Conservation (phyloP, 2,113 vertebrate genomes). For the Colistium nudipinnis region DNA sequence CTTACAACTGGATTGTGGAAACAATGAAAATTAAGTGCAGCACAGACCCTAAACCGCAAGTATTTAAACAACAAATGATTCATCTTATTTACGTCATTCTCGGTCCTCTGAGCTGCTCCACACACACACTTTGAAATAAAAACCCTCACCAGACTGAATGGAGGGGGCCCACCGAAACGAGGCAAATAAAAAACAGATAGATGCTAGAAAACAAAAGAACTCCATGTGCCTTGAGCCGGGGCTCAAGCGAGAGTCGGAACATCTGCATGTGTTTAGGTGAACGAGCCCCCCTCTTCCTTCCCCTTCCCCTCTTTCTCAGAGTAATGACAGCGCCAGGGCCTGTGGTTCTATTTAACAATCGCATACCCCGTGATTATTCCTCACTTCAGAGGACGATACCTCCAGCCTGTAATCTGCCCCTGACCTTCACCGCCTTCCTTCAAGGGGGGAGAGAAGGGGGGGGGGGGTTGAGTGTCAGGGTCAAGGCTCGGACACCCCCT, state of each 20-base stretch:
- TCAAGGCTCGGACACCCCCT: conserved; percentile 57
- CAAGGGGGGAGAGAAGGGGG: no score
- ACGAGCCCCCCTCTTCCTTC: conserved; percentile 34
- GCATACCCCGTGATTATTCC: conserved; percentile 71
- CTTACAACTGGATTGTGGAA: conserved; percentile 75
- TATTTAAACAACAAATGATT: conserved; percentile 79
- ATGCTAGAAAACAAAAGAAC: conserved; percentile 76
- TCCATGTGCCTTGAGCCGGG: conserved; percentile 71
- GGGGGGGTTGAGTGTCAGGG: conserved; percentile 48
- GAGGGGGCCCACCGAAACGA: conserved; percentile 62
- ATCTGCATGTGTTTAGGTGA: conserved; percentile 80
- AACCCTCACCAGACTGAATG: conserved; percentile 69
- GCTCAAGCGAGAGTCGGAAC: conserved; percentile 65
- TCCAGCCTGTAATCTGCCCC: conserved; percentile 73
- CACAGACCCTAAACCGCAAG: conserved; percentile 69
- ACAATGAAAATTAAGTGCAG: conserved; percentile 78
- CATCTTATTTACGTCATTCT: conserved; percentile 77
- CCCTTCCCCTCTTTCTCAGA: conserved; percentile 54
- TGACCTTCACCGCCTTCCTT: conserved; percentile 74
- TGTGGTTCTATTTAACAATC: conserved; percentile 77
- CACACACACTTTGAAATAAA: conserved; percentile 76
- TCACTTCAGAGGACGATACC: conserved; percentile 77
- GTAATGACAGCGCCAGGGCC: conserved; percentile 74
- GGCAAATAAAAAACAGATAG: conserved; percentile 78
- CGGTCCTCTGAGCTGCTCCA: conserved; percentile 48